Evolutionary conservation across 2,113 vertebrate species (phyloP).

Genomic region (Acanthisitta chloris): DNA sequence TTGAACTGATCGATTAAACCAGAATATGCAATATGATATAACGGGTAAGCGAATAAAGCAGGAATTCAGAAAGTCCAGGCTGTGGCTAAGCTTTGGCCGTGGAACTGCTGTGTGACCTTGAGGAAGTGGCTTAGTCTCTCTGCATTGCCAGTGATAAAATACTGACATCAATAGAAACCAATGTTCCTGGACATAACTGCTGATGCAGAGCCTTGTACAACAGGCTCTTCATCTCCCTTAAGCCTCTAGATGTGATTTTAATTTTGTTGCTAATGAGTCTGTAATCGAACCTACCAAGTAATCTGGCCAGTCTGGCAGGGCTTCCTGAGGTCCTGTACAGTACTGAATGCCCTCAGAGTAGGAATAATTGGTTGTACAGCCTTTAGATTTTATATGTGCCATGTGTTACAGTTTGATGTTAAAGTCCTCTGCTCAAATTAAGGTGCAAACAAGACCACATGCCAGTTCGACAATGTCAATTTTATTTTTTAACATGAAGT

Average conservation of each 20-base stretch:
- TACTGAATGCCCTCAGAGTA: neutral
- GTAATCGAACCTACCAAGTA: neutral
- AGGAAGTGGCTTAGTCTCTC: neutral
- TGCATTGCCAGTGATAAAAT: neutral
- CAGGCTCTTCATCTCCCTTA: neutral
- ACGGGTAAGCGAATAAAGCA: neutral
- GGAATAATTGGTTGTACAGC: neutral
- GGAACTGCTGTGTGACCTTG: neutral
- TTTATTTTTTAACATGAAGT: neutral
- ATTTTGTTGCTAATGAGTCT: neutral
- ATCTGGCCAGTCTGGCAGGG: neutral
- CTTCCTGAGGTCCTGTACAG: neutral
- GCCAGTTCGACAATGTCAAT: accelerated
- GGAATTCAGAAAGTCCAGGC: neutral
- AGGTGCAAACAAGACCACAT: neutral
- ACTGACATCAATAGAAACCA: neutral
- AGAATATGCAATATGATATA: neutral
- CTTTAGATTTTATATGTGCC: neutral
- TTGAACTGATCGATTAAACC: neutral
- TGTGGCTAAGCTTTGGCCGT: neutral
- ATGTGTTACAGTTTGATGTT: accelerated
- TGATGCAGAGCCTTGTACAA: neutral
- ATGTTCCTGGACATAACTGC: neutral
- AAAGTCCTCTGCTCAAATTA: neutral
- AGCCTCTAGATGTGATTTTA: neutral